Conservation (phyloP, 2,113 vertebrate species). For the Lepus timidus region DNA sequence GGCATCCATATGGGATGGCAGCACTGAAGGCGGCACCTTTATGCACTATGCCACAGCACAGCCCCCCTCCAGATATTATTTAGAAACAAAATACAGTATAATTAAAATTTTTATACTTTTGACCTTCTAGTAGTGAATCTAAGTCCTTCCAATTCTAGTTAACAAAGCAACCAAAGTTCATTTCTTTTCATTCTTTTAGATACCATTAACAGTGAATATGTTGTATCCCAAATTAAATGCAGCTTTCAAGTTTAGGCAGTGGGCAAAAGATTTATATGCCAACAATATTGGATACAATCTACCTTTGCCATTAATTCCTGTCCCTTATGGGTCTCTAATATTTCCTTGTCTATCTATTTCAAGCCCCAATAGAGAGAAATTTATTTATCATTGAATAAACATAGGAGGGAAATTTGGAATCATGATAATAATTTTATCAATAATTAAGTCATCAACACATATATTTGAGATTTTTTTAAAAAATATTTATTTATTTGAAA, state of each 20-base stretch:
- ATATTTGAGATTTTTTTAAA: no score
- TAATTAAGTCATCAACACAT: background rate
- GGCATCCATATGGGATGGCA: no score
- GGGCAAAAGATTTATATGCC: background rate
- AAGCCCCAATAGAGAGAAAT: background rate
- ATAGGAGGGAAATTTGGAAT: background rate
- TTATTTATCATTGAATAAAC: background rate
- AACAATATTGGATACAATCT: background rate
- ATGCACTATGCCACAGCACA: no score
- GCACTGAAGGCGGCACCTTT: no score
- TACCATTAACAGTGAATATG: background rate
- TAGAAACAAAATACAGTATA: background rate
- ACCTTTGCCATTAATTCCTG: background rate
- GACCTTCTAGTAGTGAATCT: background rate
- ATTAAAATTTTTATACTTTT: background rate
- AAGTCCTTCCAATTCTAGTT: background rate
- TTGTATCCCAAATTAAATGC: background rate
- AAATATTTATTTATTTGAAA: no score
- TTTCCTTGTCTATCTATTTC: background rate
- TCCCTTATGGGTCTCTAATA: background rate
- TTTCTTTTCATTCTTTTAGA: constrained; percentile 32
- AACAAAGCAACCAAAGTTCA: background rate
- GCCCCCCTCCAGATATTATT: background rate
- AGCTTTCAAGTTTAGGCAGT: background rate
- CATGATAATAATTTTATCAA: background rate